Base-by-base conservation (phyloP, 2,113 vertebrate species). In the Procavia capensis region DNA sequence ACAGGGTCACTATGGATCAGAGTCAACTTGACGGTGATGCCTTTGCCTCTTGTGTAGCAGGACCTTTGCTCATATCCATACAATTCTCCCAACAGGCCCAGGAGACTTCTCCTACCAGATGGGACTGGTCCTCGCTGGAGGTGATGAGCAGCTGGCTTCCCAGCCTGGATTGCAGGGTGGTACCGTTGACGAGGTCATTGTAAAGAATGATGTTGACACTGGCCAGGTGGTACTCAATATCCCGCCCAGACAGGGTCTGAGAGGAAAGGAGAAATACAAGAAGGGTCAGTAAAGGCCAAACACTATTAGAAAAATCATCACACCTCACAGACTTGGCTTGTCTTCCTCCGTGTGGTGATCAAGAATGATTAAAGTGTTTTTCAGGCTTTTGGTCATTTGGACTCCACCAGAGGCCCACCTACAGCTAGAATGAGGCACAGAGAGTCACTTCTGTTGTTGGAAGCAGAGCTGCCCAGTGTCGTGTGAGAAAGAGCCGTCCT, bases 151-250 rank as follows among this genome's bases (percentile, higher is more conserved):
- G 98, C 16, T 97, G 98, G 96, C 98, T 95, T 41, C 99, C 99
- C 14, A 99, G 98, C 8, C 95, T 97, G 1, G 99, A 99, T 31
- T 81, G 93, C 76, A 99, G 98, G 9, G 90, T 95, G 25, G 98
- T 99, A 41, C 99, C 99, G 0, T 99, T 99, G 94, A 98, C 98
- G 87, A 99, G 96, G 82, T 99, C 99, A 72, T 98, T 95, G 74
- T 99, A 98, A 75, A 98, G 97, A 14, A 99, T 83, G 11, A 97
- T 96, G 54, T 87, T 98, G 72, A 98, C 94, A 1, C 98, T 99
- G 2, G 98, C 96, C 57, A 99, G 97, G 98, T 99, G 99, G 95
- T 99, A 98, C 97, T 99, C 99, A 0, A 99, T 98, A 97, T 99
- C 99, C 90, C 98, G 97, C 75, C 98, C 98, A 0, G 99, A 99